Base-by-base conservation (phyloP, 2,888 invertebrate genomes). In the Hemithea aestivaria region DNA sequence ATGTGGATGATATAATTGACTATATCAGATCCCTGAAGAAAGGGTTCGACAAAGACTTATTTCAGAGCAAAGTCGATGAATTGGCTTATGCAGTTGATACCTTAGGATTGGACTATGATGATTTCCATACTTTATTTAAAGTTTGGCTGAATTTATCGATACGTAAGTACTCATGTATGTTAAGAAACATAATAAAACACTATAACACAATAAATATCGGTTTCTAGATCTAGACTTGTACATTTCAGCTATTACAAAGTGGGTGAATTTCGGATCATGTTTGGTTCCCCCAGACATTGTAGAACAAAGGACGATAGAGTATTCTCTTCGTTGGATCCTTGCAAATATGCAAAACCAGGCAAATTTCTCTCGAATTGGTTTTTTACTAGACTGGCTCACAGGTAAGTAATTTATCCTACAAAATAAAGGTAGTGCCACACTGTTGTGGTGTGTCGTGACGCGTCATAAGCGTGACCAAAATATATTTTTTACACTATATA, bases 101-200 rank as follows among this genome's bases (percentile, higher is more conserved):
- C n/a, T 47, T 32, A 48, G 77, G 80, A 7, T 65, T 83, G 48
- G 58, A 65, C 20, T 73, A 77, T 45, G 70, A 77, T 20, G 78
- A 79, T 51, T 87, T 85, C 39, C 79, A 80, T 40, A 80, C 64
- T 39, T 60, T 88, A 30, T 81, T 87, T 44, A 79, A 76, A 72
- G 62, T 87, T 50, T 87, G 87, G 87, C 53, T 87, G 33, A 87
- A 87, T 66, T 72, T 87, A 54, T 73, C 69, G 32, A 79, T 87
- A 58, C 84, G 87, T 87, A 58, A 80, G 85, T 80, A 16, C 5
- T 16, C 16, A 16, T 16, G 5, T 16, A 29, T 21, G 33, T n/a
- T n/a, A n/a, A 33, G 10, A 29, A 20, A 20, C 7, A 6, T 0
- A n/a, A n/a, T n/a, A n/a, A n/a, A n/a, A n/a, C n/a, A n/a, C n/a